phyloP scores from a whole-genome alignment of 1,140 invertebrate genomes.

The Adelges cooleyi region DNA sequence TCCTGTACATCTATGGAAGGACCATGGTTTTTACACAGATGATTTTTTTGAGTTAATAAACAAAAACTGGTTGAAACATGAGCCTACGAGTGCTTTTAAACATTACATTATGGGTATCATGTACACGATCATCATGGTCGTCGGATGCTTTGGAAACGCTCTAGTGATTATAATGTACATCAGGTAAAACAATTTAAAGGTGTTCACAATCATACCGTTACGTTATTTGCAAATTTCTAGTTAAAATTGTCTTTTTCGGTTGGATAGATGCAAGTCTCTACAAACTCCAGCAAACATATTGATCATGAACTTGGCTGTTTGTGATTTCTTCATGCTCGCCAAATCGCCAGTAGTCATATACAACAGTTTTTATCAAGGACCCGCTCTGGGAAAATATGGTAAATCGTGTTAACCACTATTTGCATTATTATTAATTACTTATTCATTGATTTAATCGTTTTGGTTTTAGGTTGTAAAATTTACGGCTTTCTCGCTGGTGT shows the following conservation, averaged over 20 bases:
- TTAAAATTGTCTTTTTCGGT: not conserved
- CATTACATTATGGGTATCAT: slow-evolving; percentile 43
- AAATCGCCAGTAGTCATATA: slow-evolving; percentile 60
- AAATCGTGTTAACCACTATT: no score
- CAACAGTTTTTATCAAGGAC: slow-evolving; percentile 55
- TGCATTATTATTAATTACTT: no score
- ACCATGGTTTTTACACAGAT: not conserved
- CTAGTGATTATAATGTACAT: slow-evolving; percentile 53
- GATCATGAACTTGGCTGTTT: slow-evolving; percentile 62
- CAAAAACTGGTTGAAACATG: not conserved
- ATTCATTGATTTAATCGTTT: slow-evolving; percentile 18
- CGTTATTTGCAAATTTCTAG: slow-evolving; percentile 16
- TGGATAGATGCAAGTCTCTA: slow-evolving; percentile 50
- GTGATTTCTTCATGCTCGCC: slow-evolving; percentile 56
- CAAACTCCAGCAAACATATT: slow-evolving; percentile 64
- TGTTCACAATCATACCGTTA: slow-evolving; percentile 2
- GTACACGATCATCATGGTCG: slow-evolving; percentile 47
- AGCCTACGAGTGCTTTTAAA: not conserved
- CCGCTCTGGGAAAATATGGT: slow-evolving; percentile 55
- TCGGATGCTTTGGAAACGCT: slow-evolving; percentile 51
- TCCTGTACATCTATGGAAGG: not conserved
- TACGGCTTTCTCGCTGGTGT: slow-evolving; percentile 61
- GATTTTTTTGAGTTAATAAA: slow-evolving; percentile 3
- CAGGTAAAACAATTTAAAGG: no score
- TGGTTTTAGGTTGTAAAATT: slow-evolving; percentile 50